These are phyloP conservation scores for Cephus sareptanus DNA, from an alignment of 2,888 invertebrate genomes.

Conservation along the genomic window DNA sequence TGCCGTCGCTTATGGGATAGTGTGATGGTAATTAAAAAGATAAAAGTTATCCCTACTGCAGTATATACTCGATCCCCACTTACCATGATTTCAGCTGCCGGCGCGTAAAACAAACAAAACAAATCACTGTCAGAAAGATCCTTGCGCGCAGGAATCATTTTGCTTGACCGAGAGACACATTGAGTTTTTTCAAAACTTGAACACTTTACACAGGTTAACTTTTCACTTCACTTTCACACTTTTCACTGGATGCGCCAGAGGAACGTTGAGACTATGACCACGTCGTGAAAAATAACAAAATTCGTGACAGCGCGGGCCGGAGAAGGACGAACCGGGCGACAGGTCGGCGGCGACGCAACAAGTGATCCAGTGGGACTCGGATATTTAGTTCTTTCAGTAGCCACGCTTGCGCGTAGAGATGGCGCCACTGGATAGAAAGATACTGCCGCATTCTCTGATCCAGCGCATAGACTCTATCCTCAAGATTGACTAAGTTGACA, in stretches of 20 bases:
- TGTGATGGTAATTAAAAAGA: neutral
- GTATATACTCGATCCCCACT: constrained; percentile 9
- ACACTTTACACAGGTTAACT: neutral
- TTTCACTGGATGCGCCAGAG: neutral
- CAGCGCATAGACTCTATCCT: too few species aligned
- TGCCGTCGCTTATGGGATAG: neutral
- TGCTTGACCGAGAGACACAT: neutral
- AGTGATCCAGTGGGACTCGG: constrained; percentile 41
- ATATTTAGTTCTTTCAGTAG: neutral
- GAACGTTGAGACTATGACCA: neutral
- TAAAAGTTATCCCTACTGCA: neutral
- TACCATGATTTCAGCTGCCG: constrained; percentile 29
- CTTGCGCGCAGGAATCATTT: neutral
- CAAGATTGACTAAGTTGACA: too few species aligned
- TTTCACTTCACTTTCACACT: neutral
- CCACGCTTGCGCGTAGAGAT: constrained; percentile 11
- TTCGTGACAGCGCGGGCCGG: constrained; percentile 24
- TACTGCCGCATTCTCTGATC: too few species aligned
- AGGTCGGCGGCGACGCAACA: constrained; percentile 55
- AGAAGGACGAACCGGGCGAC: constrained; percentile 37
- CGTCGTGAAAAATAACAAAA: constrained; percentile 2
- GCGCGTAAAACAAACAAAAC: constrained; percentile 17
- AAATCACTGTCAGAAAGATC: constrained; percentile 9
- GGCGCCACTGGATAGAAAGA: constrained; percentile 26
- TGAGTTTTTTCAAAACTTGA: neutral